Evolutionary conservation across 2,797 vertebrate genomes (phyloP), one percentile per base, ranked within the genome.

Genomic region (Coccyzus lansbergi): DNA sequence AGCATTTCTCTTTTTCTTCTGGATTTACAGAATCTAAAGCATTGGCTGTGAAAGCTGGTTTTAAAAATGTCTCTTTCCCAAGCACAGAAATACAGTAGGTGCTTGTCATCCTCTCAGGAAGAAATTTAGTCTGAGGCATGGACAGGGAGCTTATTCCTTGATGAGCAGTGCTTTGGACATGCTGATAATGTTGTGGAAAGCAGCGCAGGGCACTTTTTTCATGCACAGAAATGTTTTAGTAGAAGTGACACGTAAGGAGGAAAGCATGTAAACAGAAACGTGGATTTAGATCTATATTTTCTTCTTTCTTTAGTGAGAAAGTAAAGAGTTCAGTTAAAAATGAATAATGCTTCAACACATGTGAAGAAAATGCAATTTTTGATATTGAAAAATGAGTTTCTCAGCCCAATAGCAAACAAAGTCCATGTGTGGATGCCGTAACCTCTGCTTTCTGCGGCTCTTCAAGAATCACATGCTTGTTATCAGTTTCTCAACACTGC

Each of bases 401-500:
- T 64, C 48, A 17, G 86, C 63, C 18, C 51, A 42, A 34, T 19
- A 78, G 70, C 90, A 67, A 93, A 78, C 83, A 42, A 68, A 72
- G 68, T 55, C 81, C 90, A 67, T 22, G 86, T 95, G 85, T 91
- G 72, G 85, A 68, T 34, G 7, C 63, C 22, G 67, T 6, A 56
- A 48, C 36, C 82, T 48, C 64, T 16, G 1, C 33, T 34, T 52
- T 77, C 83, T 67, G 84, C 5, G 44, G 5, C 90, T 86, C 69
- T 52, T 65, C 62, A 9, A 1, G 69, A 15, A 15, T 78, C 76
- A 22, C 58, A 3, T 4, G 15, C 74, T 59, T 80, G n/a, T 72
- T 79, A 76, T 91, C 93, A 55, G 69, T 58, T 84, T 71, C 90
- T 96, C 94, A 93, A 19, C 74, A 1, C 86, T 72, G 77, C 13